Percentiles rank a stretch among this genome's conserved stretches.
These are phyloP conservation scores for Hyperoplus lanceolatus DNA, from an alignment of 2,797 vertebrate species.

Conservation along the genomic window DNA sequence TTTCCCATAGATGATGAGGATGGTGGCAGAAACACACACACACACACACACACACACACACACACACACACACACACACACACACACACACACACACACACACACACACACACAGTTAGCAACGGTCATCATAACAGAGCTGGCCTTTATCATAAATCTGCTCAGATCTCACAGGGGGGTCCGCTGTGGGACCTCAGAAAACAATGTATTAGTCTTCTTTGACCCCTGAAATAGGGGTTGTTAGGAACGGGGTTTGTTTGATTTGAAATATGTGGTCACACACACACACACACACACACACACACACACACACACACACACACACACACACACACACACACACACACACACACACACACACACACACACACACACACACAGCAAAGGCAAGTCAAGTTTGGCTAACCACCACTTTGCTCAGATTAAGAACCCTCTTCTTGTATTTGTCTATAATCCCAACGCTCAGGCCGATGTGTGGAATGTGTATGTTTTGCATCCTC, in stretches of 20 bases:
- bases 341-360: conserved; percentile 42
- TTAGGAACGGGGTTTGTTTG: conserved; percentile 37
- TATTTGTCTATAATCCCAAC: conserved; percentile 70
- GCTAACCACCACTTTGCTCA: conserved; percentile 21
- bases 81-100: no score
- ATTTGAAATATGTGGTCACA: conserved; percentile 53
- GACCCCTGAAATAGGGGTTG: conserved; percentile 60
- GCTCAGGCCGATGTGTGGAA: conserved; percentile 47
- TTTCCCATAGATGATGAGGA: conserved; percentile 26
- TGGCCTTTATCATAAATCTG: conserved; percentile 39
- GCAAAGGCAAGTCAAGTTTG: conserved; percentile 23
- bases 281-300: not conserved
- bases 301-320: no score
- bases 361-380: not conserved
- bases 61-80: no score
- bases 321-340: conserved; percentile 8
- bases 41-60: no score
- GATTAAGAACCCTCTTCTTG: conserved; percentile 39
- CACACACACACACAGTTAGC: conserved; percentile 18
- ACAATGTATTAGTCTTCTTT: conserved; percentile 56
- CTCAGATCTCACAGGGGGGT: conserved; percentile 61
- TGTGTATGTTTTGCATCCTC: conserved; percentile 65
- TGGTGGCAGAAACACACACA: conserved; percentile 7
- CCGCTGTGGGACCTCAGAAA: conserved; percentile 37
- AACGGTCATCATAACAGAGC: conserved; percentile 52